phyloP scores from a whole-genome alignment of 2,113 vertebrate genomes.

The Aramus guarauna region DNA sequence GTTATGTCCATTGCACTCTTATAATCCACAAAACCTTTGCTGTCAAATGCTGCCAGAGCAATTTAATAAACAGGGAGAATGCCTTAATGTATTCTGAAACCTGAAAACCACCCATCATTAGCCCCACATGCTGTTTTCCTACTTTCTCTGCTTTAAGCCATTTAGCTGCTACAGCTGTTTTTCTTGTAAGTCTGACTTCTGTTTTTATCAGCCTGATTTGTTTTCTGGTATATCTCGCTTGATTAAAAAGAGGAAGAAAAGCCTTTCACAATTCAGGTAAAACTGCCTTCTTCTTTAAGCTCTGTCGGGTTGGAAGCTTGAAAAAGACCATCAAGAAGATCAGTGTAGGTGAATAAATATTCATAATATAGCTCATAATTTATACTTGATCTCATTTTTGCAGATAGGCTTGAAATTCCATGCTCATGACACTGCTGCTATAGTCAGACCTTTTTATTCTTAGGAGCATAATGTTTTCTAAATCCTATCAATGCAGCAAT shows the following conservation, averaged over 20 bases:
- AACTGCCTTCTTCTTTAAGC: not conserved
- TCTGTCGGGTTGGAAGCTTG: not conserved
- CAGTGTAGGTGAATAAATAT: constrained; percentile 48
- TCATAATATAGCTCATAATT: constrained; percentile 55
- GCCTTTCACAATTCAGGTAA: constrained; percentile 15
- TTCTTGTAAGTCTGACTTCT: constrained; percentile 46
- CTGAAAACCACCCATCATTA: constrained; percentile 64
- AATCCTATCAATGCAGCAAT: not conserved
- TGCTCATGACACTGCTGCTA: not conserved
- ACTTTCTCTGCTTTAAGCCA: constrained; percentile 57
- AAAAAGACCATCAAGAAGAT: constrained; percentile 45
- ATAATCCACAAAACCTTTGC: constrained; percentile 51
- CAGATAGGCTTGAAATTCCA: not conserved
- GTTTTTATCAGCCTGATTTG: constrained; percentile 61
- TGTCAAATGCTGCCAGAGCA: constrained; percentile 62
- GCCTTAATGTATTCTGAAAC: constrained; percentile 65
- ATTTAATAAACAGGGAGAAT: constrained; percentile 59
- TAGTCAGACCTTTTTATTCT: not conserved
- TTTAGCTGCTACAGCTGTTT: constrained; percentile 64
- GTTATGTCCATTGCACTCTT: constrained; percentile 44
- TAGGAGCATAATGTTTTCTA: not conserved
- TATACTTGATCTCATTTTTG: constrained; percentile 26
- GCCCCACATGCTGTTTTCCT: constrained; percentile 54
- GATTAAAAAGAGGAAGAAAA: constrained; percentile 55
- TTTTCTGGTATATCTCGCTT: constrained; percentile 39